phyloP scores from a whole-genome alignment of 1,140 invertebrate species.

The Drosophila albomicans region DNA sequence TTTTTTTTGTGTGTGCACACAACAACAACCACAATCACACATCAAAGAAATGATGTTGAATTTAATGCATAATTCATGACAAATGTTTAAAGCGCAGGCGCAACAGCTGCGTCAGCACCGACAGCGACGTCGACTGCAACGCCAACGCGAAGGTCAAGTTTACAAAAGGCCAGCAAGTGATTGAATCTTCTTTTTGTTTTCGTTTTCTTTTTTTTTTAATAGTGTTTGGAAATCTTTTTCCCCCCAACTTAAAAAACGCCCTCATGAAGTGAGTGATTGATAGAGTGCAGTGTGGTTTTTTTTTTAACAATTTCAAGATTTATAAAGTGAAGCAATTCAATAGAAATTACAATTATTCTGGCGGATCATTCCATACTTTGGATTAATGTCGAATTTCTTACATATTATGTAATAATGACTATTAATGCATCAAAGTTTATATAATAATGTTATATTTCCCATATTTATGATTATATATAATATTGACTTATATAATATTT shows the following conservation, averaged over 20 bases:
- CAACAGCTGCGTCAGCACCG: slow-evolving; percentile 7
- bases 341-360: too few relatives aligned
- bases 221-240: neutral
- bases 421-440: too few relatives aligned
- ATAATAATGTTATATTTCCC: too few relatives aligned
- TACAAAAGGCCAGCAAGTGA: slow-evolving; percentile 31
- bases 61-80: slow-evolving; percentile 45
- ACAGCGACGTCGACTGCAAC: neutral
- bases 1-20: slow-evolving; percentile 31
- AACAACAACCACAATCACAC: slow-evolving; percentile 2
- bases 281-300: slow-evolving; percentile 9
- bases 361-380: too few relatives aligned
- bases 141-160: slow-evolving; percentile 48
- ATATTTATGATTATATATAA: too few relatives aligned
- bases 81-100: slow-evolving; percentile 24
- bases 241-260: neutral
- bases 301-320: neutral
- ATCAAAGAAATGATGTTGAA: slow-evolving; percentile 49
- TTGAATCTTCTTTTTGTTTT: slow-evolving; percentile 11
- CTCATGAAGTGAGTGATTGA: neutral
- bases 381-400: too few relatives aligned
- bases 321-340: neutral
- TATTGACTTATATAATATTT: too few relatives aligned
- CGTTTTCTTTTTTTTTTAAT: slow-evolving; percentile 19
- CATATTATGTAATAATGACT: too few relatives aligned